Conservation (phyloP, 2,888 invertebrate genomes). For the Carcina quercana region DNA sequence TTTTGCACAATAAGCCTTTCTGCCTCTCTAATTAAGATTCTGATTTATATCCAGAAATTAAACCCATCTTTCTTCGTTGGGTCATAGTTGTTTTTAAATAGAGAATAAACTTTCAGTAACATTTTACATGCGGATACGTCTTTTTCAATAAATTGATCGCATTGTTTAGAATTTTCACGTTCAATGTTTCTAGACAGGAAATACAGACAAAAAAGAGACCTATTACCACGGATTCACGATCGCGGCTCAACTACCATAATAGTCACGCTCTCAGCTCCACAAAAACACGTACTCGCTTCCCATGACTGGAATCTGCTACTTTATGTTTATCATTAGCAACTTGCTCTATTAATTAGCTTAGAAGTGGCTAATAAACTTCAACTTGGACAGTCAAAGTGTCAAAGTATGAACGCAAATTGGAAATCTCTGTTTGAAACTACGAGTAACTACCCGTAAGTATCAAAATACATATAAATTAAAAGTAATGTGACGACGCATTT, state of each 20-base stretch:
- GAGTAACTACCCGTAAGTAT: no score
- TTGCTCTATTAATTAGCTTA: slow-evolving; percentile 10
- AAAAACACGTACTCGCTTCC: slow-evolving; percentile 61
- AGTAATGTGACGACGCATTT: no score
- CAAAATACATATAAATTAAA: no score
- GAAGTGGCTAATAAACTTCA: background rate
- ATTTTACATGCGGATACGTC: slow-evolving; percentile 2
- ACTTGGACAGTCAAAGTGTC: background rate
- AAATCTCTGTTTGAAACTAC: no score
- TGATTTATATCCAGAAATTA: no score
- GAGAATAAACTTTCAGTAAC: background rate
- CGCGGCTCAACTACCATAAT: slow-evolving; percentile 41
- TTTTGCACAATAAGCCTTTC: no score
- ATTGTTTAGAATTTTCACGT: slow-evolving; percentile 21
- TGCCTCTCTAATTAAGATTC: no score
- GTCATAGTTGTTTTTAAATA: no score
- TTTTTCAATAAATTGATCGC: slow-evolving; percentile 5
- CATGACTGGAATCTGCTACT: slow-evolving; percentile 52
- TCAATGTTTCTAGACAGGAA: slow-evolving; percentile 42
- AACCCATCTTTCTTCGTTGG: no score
- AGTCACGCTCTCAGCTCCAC: slow-evolving; percentile 30
- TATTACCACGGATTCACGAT: slow-evolving; percentile 46
- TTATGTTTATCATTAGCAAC: slow-evolving; percentile 17
- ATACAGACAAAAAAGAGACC: slow-evolving; percentile 42
- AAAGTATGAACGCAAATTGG: background rate